These are phyloP conservation scores for Drepana arcuata DNA, from an alignment of 1,140 invertebrate species.

Conservation along the genomic window DNA sequence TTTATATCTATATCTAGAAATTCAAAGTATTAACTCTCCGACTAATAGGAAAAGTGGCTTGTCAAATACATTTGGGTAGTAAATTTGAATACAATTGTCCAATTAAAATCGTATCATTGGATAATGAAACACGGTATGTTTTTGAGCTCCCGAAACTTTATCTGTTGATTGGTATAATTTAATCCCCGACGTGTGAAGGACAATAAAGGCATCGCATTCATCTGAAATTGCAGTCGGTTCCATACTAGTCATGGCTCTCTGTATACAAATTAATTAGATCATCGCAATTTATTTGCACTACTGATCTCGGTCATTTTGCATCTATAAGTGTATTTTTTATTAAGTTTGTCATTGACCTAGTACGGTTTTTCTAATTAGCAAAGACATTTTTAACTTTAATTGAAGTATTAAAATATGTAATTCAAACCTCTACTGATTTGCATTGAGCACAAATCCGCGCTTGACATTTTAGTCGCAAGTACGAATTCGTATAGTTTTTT, in stretches of 20 bases:
- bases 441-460: too few relatives aligned
- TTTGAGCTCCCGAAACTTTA: constrained; percentile 18
- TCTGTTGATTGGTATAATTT: constrained; percentile 11
- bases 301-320: constrained; percentile 22
- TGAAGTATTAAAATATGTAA: neutral
- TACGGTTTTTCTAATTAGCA: constrained; percentile 40
- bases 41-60: constrained; percentile 1
- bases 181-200: constrained; percentile 20
- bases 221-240: constrained; percentile 7
- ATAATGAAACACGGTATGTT: constrained; percentile 6
- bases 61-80: constrained; percentile 1
- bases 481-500: too few relatives aligned
- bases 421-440: too few relatives aligned
- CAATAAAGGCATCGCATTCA: constrained; percentile 15
- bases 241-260: constrained; percentile 3
- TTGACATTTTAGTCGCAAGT: too few relatives aligned
- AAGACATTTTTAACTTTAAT: constrained; percentile 5
- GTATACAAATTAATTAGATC: constrained; percentile 19
- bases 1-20: neutral
- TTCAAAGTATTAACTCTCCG: neutral
- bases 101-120: constrained; percentile 24
- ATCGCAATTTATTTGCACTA: constrained; percentile 19
- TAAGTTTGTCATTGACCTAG: constrained; percentile 39
- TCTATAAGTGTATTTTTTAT: too few relatives aligned
- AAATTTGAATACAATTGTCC: constrained; percentile 16